phyloP scores from a whole-genome alignment of 2,888 invertebrate species.

The Tenodera sinensis region DNA sequence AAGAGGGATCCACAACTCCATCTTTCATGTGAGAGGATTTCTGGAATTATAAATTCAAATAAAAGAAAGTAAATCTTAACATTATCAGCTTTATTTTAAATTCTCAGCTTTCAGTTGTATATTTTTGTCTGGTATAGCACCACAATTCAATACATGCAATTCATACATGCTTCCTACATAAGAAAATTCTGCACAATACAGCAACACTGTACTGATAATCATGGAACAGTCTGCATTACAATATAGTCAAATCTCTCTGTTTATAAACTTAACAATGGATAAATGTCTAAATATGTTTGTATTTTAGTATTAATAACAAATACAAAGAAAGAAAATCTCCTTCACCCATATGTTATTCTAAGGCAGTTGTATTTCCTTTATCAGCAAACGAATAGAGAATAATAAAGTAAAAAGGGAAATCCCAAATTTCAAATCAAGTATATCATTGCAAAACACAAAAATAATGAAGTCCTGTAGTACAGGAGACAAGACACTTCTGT shows the following conservation, averaged over 20 bases:
- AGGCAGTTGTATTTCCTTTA: constrained; percentile 24
- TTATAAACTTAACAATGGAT: constrained; percentile 27
- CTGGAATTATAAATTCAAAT: not conserved
- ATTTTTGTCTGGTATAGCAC: not conserved
- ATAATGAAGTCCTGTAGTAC: not conserved
- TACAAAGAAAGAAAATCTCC: constrained; percentile 27
- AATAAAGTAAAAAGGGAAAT: constrained; percentile 4
- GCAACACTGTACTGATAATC: not conserved
- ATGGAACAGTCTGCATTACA: not conserved
- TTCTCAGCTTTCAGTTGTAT: not conserved
- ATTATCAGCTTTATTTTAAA: not conserved
- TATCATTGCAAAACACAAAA: not conserved
- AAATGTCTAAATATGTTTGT: constrained; percentile 25
- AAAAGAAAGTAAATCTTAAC: not conserved
- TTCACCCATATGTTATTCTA: constrained; percentile 32
- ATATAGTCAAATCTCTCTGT: not conserved
- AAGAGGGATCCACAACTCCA: no score
- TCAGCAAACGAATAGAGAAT: constrained; percentile 1
- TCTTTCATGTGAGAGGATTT: no score
- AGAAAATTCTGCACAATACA: constrained; percentile 1
- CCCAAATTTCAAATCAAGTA: constrained; percentile 18
- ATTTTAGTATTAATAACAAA: constrained; percentile 16
- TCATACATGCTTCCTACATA: not conserved
- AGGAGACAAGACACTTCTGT: not conserved
- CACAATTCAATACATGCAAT: constrained; percentile 2